Evolutionary conservation across 2,797 vertebrate genomes (phyloP), one percentile per base, ranked within the genome.

Genomic region (Anolis apletophallus): DNA sequence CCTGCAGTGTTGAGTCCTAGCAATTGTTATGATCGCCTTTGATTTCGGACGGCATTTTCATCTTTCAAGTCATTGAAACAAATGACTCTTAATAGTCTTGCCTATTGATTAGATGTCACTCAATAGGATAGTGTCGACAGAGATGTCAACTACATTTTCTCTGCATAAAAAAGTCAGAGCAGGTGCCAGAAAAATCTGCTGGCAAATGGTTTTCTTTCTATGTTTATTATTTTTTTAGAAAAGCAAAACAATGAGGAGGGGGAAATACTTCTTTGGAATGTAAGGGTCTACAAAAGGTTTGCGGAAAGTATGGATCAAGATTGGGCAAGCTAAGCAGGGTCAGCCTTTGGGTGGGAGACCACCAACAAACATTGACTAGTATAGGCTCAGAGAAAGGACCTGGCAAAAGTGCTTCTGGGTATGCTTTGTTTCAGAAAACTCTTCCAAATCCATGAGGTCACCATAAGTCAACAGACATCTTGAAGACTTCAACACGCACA

Each of bases 81-180:
- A 87, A 72, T 64, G 40, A 79, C 32, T 64, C 55, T 29, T 72
- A 87, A 83, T 78, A 59, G 36, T 36, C 75, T 64, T 79, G 67
- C 55, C 67, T 78, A 79, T 36, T 82, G 81, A 87, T 83, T 77
- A 34, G 14, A 72, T 34, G 61, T 72, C 81, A 64, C 34, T 61
- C 75, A 36, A 52, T 72, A 79, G 1, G 50, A 13, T n/a, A 72
- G 67, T 50, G 29, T 34, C 64, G 16, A n/a, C 12, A 50, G 80
- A 73, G 54, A 59, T 17, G 26, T 69, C 50, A 32, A 32, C 36
- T 46, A 12, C 29, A 46, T 82, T 82, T 29, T 54, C 52, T 76
- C 34, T 57, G n/a, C 61, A 87, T 87, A 34, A 71, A 72, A 59
- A 75, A 55, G 55, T 46, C 69, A 83, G 72, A 72, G n/a, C 11